Percentiles rank a stretch among this genome's conserved stretches.
Conservation (phyloP, 2,797 vertebrate genomes). For the Calcarius lapponicus region DNA sequence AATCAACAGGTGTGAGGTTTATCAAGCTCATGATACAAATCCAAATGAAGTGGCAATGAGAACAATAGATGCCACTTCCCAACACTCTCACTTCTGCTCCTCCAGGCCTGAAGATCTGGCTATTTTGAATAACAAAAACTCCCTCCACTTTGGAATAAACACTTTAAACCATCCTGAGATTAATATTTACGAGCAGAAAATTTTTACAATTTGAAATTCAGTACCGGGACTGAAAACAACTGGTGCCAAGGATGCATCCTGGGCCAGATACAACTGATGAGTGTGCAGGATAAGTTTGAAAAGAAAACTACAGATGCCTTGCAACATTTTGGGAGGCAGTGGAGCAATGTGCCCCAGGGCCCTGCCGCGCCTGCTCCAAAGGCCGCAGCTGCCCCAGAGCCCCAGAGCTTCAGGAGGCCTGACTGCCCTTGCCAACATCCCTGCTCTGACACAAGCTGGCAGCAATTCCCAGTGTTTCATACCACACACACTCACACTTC, state of each 20-base stretch:
- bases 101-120: not conserved
- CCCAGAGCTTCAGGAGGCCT: not conserved
- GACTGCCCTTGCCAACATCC: not conserved
- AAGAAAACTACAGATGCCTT: not conserved
- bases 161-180: not conserved
- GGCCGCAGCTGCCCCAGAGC: not conserved
- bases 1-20: fast-evolving
- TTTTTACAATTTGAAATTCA: not conserved
- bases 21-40: not conserved
- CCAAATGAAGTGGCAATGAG: not conserved
- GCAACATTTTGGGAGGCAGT: not conserved
- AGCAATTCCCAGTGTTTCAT: not conserved
- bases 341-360: fast-evolving
- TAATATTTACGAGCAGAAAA: fast-evolving
- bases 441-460: not conserved
- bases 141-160: fast-evolving
- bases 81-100: not conserved
- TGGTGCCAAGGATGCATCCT: too few species aligned
- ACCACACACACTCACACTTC: too few species aligned
- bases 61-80: fast-evolving
- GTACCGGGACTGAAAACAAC: too few species aligned
- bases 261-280: not conserved
- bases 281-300: fast-evolving
- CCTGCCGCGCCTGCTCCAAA: not conserved
- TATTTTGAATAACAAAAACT: not conserved